A percentile compares a stretch with the other conserved stretches of the same genome.
phyloP scores from a whole-genome alignment of 2,888 invertebrate species.

The Melinaea menophilus region DNA sequence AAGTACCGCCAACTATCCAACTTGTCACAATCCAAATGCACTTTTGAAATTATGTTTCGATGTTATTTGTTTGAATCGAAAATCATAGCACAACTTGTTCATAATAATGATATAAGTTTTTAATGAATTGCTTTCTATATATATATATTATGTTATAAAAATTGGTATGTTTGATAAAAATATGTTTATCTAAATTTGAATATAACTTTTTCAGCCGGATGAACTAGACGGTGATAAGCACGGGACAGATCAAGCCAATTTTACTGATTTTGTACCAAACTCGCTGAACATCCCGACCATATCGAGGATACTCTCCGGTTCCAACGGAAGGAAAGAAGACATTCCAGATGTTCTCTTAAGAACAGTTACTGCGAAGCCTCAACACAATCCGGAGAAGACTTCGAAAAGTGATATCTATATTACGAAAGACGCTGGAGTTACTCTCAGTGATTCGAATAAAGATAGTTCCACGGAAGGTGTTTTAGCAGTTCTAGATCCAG shows the following conservation, averaged over 20 bases:
- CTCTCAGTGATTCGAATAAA: conserved; percentile 61
- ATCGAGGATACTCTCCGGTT: conserved; percentile 89
- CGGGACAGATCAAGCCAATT: conserved; percentile 69
- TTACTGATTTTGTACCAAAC: conserved; percentile 82
- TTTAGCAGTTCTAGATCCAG: conserved; percentile 70
- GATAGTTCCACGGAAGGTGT: conserved; percentile 73
- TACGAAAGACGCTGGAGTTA: conserved; percentile 69
- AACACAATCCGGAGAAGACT: conserved; percentile 65
- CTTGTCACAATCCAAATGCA: conserved; percentile 15
- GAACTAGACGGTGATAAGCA: conserved; percentile 68
- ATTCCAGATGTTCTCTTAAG: conserved; percentile 86
- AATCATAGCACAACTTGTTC: conserved; percentile 9
- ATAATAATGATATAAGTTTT: conserved; percentile 9
- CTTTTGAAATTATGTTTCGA: conserved; percentile 9
- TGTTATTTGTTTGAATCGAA: conserved; percentile 12
- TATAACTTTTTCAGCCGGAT: conserved; percentile 57
- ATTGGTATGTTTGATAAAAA: too few relatives aligned
- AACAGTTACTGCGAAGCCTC: conserved; percentile 80
- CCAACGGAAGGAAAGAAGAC: conserved; percentile 89
- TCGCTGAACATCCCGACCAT: conserved; percentile 88
- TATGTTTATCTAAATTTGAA: too few relatives aligned
- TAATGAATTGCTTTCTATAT: neutral
- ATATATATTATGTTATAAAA: too few relatives aligned
- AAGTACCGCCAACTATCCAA: conserved; percentile 10
- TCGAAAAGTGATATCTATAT: conserved; percentile 65